Evolutionary conservation across 2,888 invertebrate species (phyloP), one percentile per base, ranked within the genome.

Genomic region (Tinea pellionella): DNA sequence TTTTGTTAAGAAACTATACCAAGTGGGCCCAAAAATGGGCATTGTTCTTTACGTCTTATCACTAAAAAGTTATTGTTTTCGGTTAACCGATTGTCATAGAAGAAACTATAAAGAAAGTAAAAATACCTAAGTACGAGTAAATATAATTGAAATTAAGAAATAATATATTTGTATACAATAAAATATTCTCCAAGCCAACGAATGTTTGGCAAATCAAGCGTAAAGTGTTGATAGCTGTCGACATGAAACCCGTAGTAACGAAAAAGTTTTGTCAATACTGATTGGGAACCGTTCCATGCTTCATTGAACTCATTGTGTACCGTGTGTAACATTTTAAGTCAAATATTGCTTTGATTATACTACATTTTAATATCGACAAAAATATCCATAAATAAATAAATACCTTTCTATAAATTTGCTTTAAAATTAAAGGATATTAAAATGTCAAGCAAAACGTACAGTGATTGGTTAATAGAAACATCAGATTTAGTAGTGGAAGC

Each of bases 381-480:
- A 24, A 24, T 24, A 24, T 6, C 24, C 6, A 3, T 24, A 24
- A 24, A 24, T 2, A 24, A 24, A 24, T 24, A 2, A 6, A 24
- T 24, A 24, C n/a, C n/a, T n/a, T 24, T 3, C 24, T 24, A 24
- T 3, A 24, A 3, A 24, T 6, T 24, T 3, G 6, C 2, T 24
- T 24, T 24, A 24, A 24, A 24, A 24, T 24, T 24, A 24, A 6
- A 24, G 24, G 9, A 9, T 6, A 2, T 1, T 9, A 37, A 15
- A 60, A 95, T 95, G 95, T 94, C 95, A 0, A 93, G 92, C 68
- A 80, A 82, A 70, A 92, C 92, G 0, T 95, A 93, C 70, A 91
- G 93, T 63, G 89, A 91, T 62, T 73, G 94, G 58, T 92, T 95
- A 88, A 83, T 86, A 59, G 86, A 89, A 62, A 89, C 92, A 13